Evolutionary conservation across 2,888 invertebrate genomes (phyloP).

Genomic region (Maniola hyperantus): DNA sequence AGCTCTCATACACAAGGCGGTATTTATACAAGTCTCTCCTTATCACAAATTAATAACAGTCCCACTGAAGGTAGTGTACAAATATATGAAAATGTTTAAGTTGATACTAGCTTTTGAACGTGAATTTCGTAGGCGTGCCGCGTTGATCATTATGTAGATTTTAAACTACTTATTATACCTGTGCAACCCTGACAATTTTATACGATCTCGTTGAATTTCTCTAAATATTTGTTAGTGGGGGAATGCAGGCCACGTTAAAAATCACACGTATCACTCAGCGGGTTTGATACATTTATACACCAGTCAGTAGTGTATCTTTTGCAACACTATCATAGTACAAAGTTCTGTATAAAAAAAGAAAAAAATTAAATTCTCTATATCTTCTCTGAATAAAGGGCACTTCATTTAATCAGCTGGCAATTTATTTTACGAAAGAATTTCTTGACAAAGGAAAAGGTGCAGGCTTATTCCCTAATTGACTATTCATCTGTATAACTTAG

Average conservation of each 20-base stretch:
- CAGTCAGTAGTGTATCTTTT: too few relatives aligned
- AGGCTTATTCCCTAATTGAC: slow-evolving; percentile 27
- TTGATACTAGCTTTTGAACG: background rate
- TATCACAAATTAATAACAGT: slow-evolving; percentile 8
- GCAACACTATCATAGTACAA: background rate
- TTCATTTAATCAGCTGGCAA: background rate
- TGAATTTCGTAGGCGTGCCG: too few relatives aligned
- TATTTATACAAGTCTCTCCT: slow-evolving; percentile 23
- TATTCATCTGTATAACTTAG: slow-evolving; percentile 1
- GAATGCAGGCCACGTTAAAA: too few relatives aligned
- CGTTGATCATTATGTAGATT: too few relatives aligned
- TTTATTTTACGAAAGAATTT: slow-evolving; percentile 4
- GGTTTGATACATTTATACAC: too few relatives aligned
- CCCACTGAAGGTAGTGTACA: background rate
- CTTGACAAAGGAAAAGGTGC: slow-evolving; percentile 16
- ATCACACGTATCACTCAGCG: too few relatives aligned
- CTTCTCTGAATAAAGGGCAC: background rate
- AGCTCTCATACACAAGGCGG: slow-evolving; percentile 21
- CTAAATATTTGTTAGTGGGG: too few relatives aligned
- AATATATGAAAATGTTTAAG: background rate
- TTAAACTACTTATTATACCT: too few relatives aligned
- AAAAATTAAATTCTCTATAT: background rate
- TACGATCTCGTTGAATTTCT: too few relatives aligned
- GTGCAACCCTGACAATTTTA: too few relatives aligned
- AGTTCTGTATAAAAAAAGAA: background rate